These are phyloP conservation scores for Himalopsyche phryganea DNA, from an alignment of 1,140 invertebrate genomes.

Conservation along the genomic window DNA sequence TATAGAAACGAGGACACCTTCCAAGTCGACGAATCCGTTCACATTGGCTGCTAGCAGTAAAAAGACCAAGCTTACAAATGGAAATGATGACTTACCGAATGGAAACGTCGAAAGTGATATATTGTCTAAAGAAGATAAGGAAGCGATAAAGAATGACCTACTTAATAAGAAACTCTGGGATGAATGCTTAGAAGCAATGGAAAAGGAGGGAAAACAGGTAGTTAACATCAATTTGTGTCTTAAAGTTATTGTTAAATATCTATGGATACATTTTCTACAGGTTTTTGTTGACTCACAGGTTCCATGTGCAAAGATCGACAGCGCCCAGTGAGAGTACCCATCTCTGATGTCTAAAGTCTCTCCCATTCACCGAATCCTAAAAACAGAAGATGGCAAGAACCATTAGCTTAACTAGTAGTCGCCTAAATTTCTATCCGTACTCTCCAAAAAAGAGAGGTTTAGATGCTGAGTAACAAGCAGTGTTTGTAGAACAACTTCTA, in stretches of 20 bases:
- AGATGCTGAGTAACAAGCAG: too few species aligned
- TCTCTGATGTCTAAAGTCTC: too few species aligned
- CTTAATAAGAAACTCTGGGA: slow-evolving; percentile 68
- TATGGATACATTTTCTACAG: too few species aligned
- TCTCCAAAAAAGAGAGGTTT: too few species aligned
- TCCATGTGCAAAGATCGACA: too few species aligned
- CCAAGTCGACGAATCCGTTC: slow-evolving; percentile 24
- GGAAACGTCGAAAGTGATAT: slow-evolving; percentile 29
- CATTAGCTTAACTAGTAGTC: too few species aligned
- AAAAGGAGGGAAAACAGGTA: slow-evolving; percentile 53
- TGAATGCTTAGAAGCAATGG: slow-evolving; percentile 51
- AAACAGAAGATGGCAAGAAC: too few species aligned
- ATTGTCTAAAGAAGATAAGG: slow-evolving; percentile 44
- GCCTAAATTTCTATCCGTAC: too few species aligned
- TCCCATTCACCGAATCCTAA: too few species aligned
- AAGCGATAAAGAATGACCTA: slow-evolving; percentile 59
- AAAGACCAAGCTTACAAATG: slow-evolving; percentile 34
- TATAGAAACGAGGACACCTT: slow-evolving; percentile 9
- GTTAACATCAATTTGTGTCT: slow-evolving; percentile 6
- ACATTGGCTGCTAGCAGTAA: slow-evolving; percentile 19
- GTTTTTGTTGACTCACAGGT: too few species aligned
- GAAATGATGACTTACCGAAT: slow-evolving; percentile 33
- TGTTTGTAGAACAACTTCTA: too few species aligned
- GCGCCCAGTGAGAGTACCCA: not conserved
- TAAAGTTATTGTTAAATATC: not conserved